These are phyloP conservation scores for Edolisoma coerulescens DNA, from an alignment of 2,113 vertebrate genomes.

Conservation along the genomic window DNA sequence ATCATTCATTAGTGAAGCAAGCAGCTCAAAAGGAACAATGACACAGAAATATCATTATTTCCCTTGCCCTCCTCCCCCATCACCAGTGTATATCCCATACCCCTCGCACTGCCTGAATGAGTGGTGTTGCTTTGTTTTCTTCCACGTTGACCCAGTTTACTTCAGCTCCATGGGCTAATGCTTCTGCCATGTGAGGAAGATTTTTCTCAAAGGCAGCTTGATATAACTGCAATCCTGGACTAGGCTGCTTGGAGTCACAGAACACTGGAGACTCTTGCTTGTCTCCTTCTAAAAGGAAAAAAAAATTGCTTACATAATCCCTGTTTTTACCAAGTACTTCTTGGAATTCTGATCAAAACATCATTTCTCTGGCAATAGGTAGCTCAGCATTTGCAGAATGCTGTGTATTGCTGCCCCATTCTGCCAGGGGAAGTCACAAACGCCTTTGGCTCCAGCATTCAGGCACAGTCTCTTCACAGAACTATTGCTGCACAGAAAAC, in stretches of 20 bases:
- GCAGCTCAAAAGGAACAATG: background rate
- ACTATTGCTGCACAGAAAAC: background rate
- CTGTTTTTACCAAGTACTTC: background rate
- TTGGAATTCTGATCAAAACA: background rate
- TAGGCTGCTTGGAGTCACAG: constrained; percentile 78
- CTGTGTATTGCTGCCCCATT: background rate
- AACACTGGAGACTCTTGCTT: constrained; percentile 76
- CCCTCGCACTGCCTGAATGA: constrained; percentile 96
- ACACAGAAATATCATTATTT: background rate
- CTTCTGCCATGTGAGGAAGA: constrained; percentile 93
- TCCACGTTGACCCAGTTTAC: constrained; percentile 93
- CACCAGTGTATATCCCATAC: constrained; percentile 65
- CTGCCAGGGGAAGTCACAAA: background rate
- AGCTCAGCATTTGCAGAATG: background rate
- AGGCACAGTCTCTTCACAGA: background rate
- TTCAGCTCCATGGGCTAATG: constrained; percentile 90
- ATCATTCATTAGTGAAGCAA: background rate
- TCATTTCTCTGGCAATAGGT: background rate
- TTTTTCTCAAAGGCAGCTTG: constrained; percentile 87
- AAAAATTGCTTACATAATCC: background rate
- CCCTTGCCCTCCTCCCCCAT: background rate
- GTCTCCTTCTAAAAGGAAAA: constrained; percentile 67
- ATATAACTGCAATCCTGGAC: constrained; percentile 87
- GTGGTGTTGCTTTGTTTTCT: constrained; percentile 86
- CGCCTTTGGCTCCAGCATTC: background rate